Percentiles rank a stretch among this genome's conserved stretches.
Evolutionary conservation across 2,888 invertebrate species (phyloP).

Genomic region (Scaptodrosophila latifasciaeformis): DNA sequence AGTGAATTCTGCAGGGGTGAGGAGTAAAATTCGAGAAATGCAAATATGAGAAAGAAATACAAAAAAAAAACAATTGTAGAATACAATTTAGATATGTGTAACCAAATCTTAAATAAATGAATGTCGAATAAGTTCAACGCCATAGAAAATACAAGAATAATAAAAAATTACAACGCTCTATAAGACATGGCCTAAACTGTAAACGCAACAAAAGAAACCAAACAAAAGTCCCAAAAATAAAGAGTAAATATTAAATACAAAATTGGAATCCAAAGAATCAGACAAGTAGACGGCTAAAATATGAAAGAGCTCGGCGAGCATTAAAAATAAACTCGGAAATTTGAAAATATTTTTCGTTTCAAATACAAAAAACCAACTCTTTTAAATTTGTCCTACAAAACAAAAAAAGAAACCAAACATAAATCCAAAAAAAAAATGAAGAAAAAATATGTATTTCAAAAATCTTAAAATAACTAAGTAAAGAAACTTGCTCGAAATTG

Average conservation of each 20-base stretch:
- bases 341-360: neutral
- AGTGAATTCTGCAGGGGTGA: too few relatives aligned
- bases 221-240: neutral
- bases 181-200: too few relatives aligned
- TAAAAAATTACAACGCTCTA: too few relatives aligned
- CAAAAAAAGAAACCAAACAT: neutral
- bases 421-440: neutral
- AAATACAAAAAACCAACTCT: neutral
- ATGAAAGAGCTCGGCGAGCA: neutral
- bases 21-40: too few relatives aligned
- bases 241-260: neutral
- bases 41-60: too few relatives aligned
- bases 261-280: neutral
- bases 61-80: too few relatives aligned
- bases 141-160: too few relatives aligned
- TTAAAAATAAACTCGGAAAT: neutral
- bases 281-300: too few relatives aligned
- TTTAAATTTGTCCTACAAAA: neutral
- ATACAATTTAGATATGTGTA: too few relatives aligned
- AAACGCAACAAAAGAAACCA: too few relatives aligned
- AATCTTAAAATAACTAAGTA: neutral
- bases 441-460: constrained; percentile 3
- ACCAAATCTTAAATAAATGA: too few relatives aligned
- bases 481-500: constrained; percentile 1
- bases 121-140: too few relatives aligned